Evolutionary conservation across 2,113 vertebrate genomes (phyloP).

Genomic region (Alexandromys fortis): DNA sequence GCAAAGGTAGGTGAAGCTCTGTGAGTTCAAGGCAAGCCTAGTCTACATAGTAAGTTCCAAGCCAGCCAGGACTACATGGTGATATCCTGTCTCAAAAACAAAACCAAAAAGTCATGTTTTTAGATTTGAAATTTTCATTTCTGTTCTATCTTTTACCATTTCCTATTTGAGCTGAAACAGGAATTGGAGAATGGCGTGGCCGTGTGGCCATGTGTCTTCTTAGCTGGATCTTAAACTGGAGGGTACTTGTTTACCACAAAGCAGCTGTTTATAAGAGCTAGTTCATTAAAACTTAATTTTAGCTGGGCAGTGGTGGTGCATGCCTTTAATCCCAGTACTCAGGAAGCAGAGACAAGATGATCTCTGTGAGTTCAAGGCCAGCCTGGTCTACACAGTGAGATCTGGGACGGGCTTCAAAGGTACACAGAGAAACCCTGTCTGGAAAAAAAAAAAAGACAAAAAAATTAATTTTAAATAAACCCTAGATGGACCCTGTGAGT

Average conservation of each 20-base stretch:
- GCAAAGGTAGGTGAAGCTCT: background rate
- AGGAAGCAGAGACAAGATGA: no score
- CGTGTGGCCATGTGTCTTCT: constrained; percentile 46
- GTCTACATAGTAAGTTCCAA: background rate
- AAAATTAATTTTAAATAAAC: constrained; percentile 68
- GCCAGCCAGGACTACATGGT: background rate
- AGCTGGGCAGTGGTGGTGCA: background rate
- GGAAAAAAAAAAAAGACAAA: no score
- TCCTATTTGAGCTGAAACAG: constrained; percentile 20
- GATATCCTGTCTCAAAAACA: background rate
- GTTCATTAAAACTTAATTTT: constrained; percentile 75
- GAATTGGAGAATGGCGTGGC: constrained; percentile 36
- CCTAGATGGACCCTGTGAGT: constrained; percentile 53
- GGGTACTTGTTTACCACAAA: constrained; percentile 22
- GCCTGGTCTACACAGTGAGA: no score
- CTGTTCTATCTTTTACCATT: constrained; percentile 21
- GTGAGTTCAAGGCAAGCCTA: background rate
- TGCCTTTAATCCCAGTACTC: no score
- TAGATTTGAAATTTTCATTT: constrained; percentile 45
- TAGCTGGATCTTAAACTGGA: constrained; percentile 61
- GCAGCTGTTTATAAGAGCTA: constrained; percentile 40
- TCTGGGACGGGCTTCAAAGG: no score
- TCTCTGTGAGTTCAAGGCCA: no score
- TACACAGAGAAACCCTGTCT: no score
- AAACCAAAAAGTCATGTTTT: background rate